Base-by-base conservation (phyloP, 1,140 invertebrate genomes). In the Mactra quadrangularis region DNA sequence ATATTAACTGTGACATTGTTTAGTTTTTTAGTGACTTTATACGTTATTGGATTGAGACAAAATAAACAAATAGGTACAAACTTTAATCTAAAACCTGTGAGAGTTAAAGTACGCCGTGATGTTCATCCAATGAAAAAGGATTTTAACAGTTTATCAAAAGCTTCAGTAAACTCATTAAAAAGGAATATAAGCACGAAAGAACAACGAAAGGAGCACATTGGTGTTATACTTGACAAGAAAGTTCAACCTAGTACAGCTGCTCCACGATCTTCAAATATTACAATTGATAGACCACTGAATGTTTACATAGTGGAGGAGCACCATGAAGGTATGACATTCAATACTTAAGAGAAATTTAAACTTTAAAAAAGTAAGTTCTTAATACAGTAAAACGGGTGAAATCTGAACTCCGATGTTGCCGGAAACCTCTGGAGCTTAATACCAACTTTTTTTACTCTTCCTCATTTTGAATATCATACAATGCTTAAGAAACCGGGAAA, bases 241-340 rank as follows among this genome's bases (percentile, higher is more conserved):
- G 38, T 41, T 41, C 38, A 41, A 41, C 6, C 6, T 15, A 41
- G 38, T 41, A 15, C 15, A 41, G 7, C n/a, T 9, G n/a, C 53
- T 9, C 47, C 47, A 50, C 4, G n/a, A 9, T 6, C 53, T 27
- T 55, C 53, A n/a, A 55, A 55, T 22, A 55, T 6, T 7, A 27
- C 19, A 19, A 4, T 19, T 6, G 53, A 55, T 19, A 55, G 53
- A 55, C 19, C 53, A 27, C 17, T 72, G n/a, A 9, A 55, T n/a
- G 70, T 72, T n/a, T 57, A 72, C 29, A 57, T 72, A 35, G 70
- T 72, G 13, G 70, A 72, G 3, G 70, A 72, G 27, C 70, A 72
- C 33, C 70, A 72, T 53, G 70, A 72, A 72, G 70, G 70, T 72
- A 57, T 0, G 60, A 29, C 6, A 7, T 3, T n/a, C 4, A 19